phyloP scores from a whole-genome alignment of 2,113 vertebrate species.

The Malaclemys terrapin region DNA sequence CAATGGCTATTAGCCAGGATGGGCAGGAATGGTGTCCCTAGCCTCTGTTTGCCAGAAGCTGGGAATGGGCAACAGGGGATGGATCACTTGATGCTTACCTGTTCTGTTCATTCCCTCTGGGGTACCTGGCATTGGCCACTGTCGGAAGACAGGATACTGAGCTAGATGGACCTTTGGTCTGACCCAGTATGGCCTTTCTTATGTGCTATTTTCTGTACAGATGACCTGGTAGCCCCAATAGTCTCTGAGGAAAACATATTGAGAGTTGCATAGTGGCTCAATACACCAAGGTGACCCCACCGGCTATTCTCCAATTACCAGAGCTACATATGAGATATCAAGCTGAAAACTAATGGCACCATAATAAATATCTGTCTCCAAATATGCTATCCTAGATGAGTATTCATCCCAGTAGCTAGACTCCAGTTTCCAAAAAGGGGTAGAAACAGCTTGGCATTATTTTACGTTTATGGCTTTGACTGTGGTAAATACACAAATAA shows the following conservation, averaged over 20 bases:
- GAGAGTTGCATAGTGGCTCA: background rate
- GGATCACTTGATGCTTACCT: too few species aligned
- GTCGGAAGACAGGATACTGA: too few species aligned
- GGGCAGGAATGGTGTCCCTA: too few species aligned
- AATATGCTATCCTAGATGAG: constrained; percentile 13
- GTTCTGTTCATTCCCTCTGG: too few species aligned
- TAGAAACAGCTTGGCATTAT: background rate
- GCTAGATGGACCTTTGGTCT: too few species aligned
- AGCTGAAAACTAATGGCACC: background rate
- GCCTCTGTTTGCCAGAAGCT: too few species aligned
- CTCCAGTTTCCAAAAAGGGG: background rate
- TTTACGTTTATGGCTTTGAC: background rate
- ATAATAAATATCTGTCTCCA: background rate
- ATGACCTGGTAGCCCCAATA: background rate
- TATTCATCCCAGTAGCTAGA: background rate
- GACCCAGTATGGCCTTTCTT: too few species aligned
- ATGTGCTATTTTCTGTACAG: background rate
- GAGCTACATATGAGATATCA: background rate
- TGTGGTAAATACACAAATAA: background rate
- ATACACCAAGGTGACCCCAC: background rate
- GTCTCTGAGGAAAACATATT: background rate
- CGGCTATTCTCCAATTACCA: background rate
- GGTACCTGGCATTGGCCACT: too few species aligned
- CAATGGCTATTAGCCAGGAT: too few species aligned
- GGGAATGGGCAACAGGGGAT: too few species aligned